These are phyloP conservation scores for Arothron firmamentum DNA, from an alignment of 2,113 vertebrate species.

Conservation along the genomic window DNA sequence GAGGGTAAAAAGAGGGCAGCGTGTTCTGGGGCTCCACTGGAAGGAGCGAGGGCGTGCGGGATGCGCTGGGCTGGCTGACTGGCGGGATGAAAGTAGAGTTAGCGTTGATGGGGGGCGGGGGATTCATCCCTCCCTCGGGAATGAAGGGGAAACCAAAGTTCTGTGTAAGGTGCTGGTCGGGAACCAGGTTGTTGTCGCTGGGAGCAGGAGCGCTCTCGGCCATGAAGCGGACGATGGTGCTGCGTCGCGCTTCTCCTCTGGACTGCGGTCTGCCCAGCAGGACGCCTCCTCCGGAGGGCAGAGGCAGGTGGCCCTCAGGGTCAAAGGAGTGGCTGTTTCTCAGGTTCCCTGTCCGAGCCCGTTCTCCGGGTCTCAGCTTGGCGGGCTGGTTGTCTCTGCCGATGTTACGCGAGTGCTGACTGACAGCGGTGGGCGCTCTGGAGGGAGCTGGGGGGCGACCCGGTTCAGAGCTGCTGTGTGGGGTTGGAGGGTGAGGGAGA, in stretches of 20 bases:
- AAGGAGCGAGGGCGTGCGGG: slow-evolving; percentile 88
- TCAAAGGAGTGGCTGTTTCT: slow-evolving; percentile 89
- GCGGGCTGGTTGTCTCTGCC: slow-evolving; percentile 78
- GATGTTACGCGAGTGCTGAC: slow-evolving; percentile 86
- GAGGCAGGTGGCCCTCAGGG: slow-evolving; percentile 84
- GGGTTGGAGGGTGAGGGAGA: slow-evolving; percentile 81
- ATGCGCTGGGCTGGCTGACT: slow-evolving; percentile 85
- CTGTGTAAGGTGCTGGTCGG: slow-evolving; percentile 91
- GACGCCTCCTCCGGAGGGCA: slow-evolving; percentile 82
- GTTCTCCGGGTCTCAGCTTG: slow-evolving; percentile 87
- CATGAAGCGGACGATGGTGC: slow-evolving; percentile 94
- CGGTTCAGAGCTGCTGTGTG: slow-evolving; percentile 85
- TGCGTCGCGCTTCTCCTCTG: slow-evolving; percentile 80
- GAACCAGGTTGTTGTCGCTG: slow-evolving; percentile 81
- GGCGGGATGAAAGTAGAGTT: slow-evolving; percentile 94
- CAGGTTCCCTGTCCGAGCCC: slow-evolving; percentile 83
- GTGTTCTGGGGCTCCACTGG: slow-evolving; percentile 95
- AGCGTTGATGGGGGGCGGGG: slow-evolving; percentile 86
- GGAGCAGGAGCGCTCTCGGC: slow-evolving; percentile 85
- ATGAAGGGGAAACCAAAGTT: slow-evolving; percentile 97
- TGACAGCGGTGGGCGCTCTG: slow-evolving; percentile 79
- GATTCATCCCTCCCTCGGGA: slow-evolving; percentile 91
- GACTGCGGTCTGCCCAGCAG: slow-evolving; percentile 88
- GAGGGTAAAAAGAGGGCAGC: slow-evolving; percentile 91
- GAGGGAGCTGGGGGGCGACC: slow-evolving; percentile 77